Conservation (phyloP, 37 sponge, comb jelly and placozoan genomes). For the Petrosia ficiformis region DNA sequence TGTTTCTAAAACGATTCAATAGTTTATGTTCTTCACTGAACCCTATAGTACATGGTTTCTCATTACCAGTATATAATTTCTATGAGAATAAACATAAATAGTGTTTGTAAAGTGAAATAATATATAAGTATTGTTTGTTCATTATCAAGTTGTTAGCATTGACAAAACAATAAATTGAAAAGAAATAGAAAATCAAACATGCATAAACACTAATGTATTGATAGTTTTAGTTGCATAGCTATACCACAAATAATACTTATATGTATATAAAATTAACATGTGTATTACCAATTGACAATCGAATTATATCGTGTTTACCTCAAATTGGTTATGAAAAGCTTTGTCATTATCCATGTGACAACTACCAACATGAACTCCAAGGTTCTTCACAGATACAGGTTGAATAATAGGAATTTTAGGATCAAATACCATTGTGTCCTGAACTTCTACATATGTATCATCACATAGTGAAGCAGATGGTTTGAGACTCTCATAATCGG, state of each 20-base stretch:
- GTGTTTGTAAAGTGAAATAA: background rate
- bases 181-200: background rate
- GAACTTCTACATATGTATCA: background rate
- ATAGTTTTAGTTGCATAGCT: background rate
- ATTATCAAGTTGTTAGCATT: too few relatives aligned
- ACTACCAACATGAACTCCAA: background rate
- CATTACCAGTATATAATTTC: background rate
- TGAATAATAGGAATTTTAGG: background rate
- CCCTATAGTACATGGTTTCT: background rate
- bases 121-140: background rate
- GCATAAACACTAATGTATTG: background rate
- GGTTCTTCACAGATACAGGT: background rate
- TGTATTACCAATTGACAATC: too few relatives aligned
- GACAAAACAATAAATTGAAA: background rate
- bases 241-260: too few relatives aligned
- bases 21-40: background rate
- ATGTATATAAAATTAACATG: too few relatives aligned
- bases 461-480: background rate
- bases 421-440: background rate
- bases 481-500: background rate
- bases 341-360: background rate
- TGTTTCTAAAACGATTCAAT: constrained; percentile 7
- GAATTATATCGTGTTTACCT: too few relatives aligned
- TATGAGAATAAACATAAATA: background rate
- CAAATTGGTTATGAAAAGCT: background rate